phyloP scores from a whole-genome alignment of 35 echinoderm and acorn worm species.

The Apostichopus japonicus region DNA sequence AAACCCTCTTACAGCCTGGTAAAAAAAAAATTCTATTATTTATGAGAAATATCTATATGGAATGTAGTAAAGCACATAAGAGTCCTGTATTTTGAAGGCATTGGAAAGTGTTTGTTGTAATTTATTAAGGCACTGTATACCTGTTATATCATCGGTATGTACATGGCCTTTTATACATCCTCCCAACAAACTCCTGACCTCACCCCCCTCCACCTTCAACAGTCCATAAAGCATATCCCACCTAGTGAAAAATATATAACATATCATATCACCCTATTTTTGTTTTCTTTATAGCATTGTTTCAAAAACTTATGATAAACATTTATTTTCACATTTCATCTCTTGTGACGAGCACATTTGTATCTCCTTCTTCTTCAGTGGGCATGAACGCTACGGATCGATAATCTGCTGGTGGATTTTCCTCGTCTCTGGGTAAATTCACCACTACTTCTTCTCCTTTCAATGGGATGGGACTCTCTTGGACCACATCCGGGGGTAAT shows the following conservation, averaged over 20 bases:
- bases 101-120: too few species aligned
- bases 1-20: too few species aligned
- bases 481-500: slow-evolving; percentile 32
- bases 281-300: neutral
- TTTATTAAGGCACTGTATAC: too few species aligned
- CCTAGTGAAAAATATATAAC: neutral
- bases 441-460: slow-evolving; percentile 27
- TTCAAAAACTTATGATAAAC: neutral
- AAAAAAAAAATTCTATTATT: too few species aligned
- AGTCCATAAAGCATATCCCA: too few species aligned
- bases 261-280: neutral
- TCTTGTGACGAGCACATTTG: slow-evolving; percentile 21
- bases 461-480: slow-evolving; percentile 39
- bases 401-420: neutral
- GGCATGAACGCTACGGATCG: neutral
- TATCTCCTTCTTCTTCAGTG: slow-evolving; percentile 38
- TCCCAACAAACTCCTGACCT: too few species aligned
- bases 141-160: too few species aligned
- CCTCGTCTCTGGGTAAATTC: neutral
- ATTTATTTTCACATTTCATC: neutral
- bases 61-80: too few species aligned
- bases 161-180: too few species aligned
- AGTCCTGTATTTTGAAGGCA: too few species aligned
- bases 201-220: too few species aligned
- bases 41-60: too few species aligned